Base-by-base conservation (phyloP, 1,140 invertebrate species). In the Drosophila paulistorum region DNA sequence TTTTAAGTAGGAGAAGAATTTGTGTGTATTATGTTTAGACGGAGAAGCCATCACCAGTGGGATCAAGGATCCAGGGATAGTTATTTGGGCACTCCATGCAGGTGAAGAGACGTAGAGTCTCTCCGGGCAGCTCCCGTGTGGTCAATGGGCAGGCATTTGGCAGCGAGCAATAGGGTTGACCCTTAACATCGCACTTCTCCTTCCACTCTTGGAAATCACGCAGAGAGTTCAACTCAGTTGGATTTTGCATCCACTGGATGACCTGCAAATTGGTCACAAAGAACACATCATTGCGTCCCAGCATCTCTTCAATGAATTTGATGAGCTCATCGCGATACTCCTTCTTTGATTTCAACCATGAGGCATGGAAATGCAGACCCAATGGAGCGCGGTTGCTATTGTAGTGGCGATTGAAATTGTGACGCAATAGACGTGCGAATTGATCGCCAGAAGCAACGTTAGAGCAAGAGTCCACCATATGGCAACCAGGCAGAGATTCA, bases 181-280 rank as follows among this genome's bases (percentile, higher is more conserved):
- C 97, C 92, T 98, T 98, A 54, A 98, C 96, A 87, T 98, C 97
- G 92, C 97, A 98, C 92, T 98, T 97, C 81, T 98, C 97, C 92
- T 98, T 98, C 97, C 97, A 98, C 90, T 98, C 97, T 87, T 96
- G 95, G 94, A 98, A 98, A 86, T 98, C 97, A 81, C 97, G 94
- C 42, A 98, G 94, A 13, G 95, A 95, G 10, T 96, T 95, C 55
- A 98, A 83, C 92, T 98, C 97, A 3, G 97, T 98, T 42, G 98
- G 98, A 74, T 96, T 97, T 93, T 98, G 97, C 97, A 99, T 98
- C 98, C 98, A 99, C 93, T 98, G 97, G 84, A 99, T 97, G 7
- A 98, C 97, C 94, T 98, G 97, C 72, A 97, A 94, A 93, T 97
- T 97, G 57, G 97, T 98, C 35, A 98, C 97, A 91, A 99, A 98